Percentiles rank a stretch among this genome's conserved stretches.
Evolutionary conservation across 2,113 vertebrate species (phyloP).

Genomic region (Ailurus styani): DNA sequence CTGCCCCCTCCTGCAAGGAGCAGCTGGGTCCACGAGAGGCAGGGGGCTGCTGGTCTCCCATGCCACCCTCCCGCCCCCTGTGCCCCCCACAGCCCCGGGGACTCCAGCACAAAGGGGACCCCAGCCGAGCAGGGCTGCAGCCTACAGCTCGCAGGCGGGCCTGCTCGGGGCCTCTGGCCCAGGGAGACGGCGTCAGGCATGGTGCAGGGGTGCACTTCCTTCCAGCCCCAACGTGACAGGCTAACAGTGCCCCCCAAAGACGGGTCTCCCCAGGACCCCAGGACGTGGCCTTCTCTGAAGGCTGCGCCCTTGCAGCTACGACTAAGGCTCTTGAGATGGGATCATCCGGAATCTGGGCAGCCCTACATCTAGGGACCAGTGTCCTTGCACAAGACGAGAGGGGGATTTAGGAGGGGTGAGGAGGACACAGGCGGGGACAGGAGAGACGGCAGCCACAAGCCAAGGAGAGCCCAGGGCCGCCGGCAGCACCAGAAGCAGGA

Average conservation of each 20-base stretch:
- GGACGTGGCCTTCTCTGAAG: accelerated
- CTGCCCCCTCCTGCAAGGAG: background rate
- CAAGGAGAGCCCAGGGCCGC: accelerated
- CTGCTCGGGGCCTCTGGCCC: accelerated
- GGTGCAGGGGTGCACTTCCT: accelerated
- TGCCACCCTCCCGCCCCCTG: accelerated
- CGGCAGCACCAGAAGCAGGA: background rate
- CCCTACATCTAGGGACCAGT: accelerated
- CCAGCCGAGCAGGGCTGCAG: accelerated
- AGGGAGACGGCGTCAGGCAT: accelerated
- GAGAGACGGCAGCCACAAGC: background rate
- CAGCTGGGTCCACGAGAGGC: accelerated
- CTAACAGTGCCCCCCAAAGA: background rate
- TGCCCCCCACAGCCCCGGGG: background rate
- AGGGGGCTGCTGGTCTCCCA: accelerated
- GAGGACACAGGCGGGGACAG: background rate
- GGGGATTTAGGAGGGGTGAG: accelerated
- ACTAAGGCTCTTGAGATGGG: background rate
- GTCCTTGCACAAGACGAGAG: accelerated
- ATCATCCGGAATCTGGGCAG: accelerated
- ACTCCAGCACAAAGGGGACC: background rate
- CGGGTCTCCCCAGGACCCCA: background rate
- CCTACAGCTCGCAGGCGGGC: accelerated
- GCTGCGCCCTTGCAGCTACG: accelerated
- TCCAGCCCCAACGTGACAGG: background rate